Evolutionary conservation across 2,797 vertebrate species (phyloP), one percentile per base, ranked within the genome.

Genomic region (Acanthis flammea): DNA sequence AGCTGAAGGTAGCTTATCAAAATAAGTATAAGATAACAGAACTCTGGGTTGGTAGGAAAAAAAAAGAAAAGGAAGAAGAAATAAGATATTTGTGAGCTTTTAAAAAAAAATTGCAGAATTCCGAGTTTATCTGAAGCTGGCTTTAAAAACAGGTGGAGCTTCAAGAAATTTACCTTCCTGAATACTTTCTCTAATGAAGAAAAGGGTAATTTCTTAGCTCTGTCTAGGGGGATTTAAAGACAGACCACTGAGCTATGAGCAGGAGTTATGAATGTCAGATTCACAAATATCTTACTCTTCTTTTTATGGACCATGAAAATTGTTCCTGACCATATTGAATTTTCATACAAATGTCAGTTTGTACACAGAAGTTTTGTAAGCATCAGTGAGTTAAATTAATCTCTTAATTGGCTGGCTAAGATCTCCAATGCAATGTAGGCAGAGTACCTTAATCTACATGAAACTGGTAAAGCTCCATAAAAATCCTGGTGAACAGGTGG

Each of bases 1-100:
- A 95, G 77, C 54, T 96, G 95, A 96, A 88, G 85, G 92, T 95
- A 92, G 93, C 95, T 95, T 96, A 97, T 97, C 96, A 94, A 95
- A 97, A 88, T 95, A 94, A 91, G 83, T 92, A 53, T 92, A 96
- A 96, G 95, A 97, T 97, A 97, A 96, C 92, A 95, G 75, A 91
- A 86, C 50, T 74, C 48, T n/a, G 19, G 24, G 21, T 67, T 86
- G 78, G 74, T 0, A 5, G 9, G 48, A 75, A 88, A 55, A 33
- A 75, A 88, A 53, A 39, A 27, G 2, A 14, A 71, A 75, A 35
- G 14, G 2, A 42, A 63, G 51, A 92, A 92, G 25, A 90, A 83
- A 72, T 12, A 65, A 86, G 39, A 67, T 65, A 84, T 91, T 88
- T 78, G 35, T 25, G 37, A 90, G 15, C 1, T 67, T 3, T 5